Percentiles rank a stretch among this genome's conserved stretches.
Evolutionary conservation across 2,888 invertebrate genomes (phyloP).

Genomic region (Plebejus melissa): DNA sequence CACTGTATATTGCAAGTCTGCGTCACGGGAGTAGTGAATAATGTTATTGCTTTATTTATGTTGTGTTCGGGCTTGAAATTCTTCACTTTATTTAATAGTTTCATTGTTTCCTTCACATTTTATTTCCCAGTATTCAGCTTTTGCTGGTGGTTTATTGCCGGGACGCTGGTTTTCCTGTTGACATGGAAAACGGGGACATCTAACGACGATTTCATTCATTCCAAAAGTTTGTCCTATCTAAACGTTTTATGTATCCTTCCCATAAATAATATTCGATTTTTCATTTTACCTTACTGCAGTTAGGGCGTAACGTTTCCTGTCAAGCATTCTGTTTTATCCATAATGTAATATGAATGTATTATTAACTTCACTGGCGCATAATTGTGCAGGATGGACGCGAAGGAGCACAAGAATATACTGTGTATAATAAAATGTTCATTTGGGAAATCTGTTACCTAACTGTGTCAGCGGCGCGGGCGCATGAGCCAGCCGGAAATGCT

Average conservation of each 20-base stretch:
- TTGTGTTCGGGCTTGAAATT: slow-evolving; percentile 12
- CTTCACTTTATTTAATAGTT: slow-evolving; percentile 8
- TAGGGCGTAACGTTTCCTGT: background rate
- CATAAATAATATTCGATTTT: too few species aligned
- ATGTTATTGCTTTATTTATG: slow-evolving; percentile 13
- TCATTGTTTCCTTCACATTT: background rate
- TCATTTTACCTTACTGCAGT: too few species aligned
- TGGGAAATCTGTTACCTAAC: slow-evolving; percentile 51
- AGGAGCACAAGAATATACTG: slow-evolving; percentile 8
- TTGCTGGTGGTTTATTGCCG: background rate
- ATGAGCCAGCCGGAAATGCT: slow-evolving; percentile 68
- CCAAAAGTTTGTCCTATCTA: background rate
- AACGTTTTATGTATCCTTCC: too few species aligned
- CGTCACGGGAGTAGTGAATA: background rate
- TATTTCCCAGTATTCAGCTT: background rate
- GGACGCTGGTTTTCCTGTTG: background rate
- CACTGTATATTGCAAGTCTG: background rate
- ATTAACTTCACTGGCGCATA: background rate
- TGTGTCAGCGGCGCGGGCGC: slow-evolving; percentile 59
- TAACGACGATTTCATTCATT: background rate
- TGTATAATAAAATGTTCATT: slow-evolving; percentile 28
- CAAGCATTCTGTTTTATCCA: background rate
- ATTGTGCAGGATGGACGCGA: background rate
- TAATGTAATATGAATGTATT: background rate
- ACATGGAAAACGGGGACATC: background rate